Evolutionary conservation across 92 coral and sea anemone species (phyloP), one percentile per base, ranked within the genome.

Genomic region (Zoanthus sociatus): DNA sequence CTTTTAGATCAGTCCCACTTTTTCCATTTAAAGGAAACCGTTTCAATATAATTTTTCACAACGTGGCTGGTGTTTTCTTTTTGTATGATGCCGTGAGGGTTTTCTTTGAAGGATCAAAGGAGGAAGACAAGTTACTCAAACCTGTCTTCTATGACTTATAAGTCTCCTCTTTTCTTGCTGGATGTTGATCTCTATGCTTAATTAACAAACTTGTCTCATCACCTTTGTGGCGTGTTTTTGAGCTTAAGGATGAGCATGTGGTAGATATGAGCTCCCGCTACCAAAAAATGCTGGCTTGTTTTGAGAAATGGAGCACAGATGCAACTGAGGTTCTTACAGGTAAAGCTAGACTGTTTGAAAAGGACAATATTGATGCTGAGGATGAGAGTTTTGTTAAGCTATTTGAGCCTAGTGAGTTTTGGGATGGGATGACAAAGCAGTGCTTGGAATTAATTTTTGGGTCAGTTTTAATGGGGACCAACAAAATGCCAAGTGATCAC

Each of bases 1-100:
- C 84, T 32, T 78, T 37, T 37, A 37, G 42, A 37, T 37, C 42
- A 37, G 42, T 37, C 42, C 42, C 1, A 37, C 42, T 37, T 37
- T 37, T 4, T 37, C 42, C 42, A 37, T 37, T 37, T 37, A 37
- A 37, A 37, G 42, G 42, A 37, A 37, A 37, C 42, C 42, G 42
- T 37, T 37, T 37, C 42, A 37, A 37, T 37, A 37, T 37, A 2
- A 37, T 73, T 73, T 84, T 84, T 18, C 88, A 84, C 44, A 84
- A 84, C 55, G 71, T 12, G 8, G 88, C 88, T 84, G 79, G 82
- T 3, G 73, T 84, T 48, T 84, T 56, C 58, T 84, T 84, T 54
- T 32, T 84, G 30, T 84, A 84, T 73, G 88, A 84, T 73, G 88
- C 88, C 21, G 20, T 84, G 20, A 84, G 72, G 32, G 84, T 37